Conservation (phyloP, 64 coral and sea anemone genomes). For the Stichodactyla helianthus region DNA sequence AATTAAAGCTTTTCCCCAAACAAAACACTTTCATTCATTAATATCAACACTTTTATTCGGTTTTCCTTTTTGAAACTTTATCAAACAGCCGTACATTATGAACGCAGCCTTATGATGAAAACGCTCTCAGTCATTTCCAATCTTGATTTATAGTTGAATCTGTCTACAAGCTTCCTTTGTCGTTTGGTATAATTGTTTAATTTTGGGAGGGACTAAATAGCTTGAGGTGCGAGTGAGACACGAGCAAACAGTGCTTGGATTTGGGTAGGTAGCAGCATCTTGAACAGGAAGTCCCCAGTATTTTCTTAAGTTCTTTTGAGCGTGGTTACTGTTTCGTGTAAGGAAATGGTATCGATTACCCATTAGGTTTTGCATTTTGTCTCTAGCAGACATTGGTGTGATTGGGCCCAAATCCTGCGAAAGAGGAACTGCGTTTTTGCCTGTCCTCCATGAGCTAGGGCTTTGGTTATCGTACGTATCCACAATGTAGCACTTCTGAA, state of each 20-base stretch:
- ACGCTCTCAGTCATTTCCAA: background rate
- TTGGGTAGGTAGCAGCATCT: background rate
- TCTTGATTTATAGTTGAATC: background rate
- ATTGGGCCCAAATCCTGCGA: background rate
- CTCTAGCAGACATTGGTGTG: background rate
- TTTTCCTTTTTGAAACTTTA: too few relatives aligned
- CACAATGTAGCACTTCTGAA: conserved; percentile 7
- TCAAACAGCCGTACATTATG: conserved; percentile 6
- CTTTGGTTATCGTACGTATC: background rate
- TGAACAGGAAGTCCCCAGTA: background rate
- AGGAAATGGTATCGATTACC: background rate
- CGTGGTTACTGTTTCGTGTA: background rate
- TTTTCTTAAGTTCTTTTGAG: background rate
- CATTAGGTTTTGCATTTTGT: conserved; percentile 3
- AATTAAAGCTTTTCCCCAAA: too few relatives aligned
- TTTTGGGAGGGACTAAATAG: background rate
- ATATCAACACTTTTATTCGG: too few relatives aligned
- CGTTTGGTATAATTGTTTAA: background rate
- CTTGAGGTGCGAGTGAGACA: background rate
- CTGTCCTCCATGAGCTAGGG: background rate
- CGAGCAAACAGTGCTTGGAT: background rate
- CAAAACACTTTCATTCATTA: too few relatives aligned
- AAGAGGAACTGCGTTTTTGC: background rate
- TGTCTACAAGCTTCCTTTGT: background rate
- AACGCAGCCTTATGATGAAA: background rate